Conservation (phyloP, 2,113 vertebrate genomes). For the Pluvianellus socialis region DNA sequence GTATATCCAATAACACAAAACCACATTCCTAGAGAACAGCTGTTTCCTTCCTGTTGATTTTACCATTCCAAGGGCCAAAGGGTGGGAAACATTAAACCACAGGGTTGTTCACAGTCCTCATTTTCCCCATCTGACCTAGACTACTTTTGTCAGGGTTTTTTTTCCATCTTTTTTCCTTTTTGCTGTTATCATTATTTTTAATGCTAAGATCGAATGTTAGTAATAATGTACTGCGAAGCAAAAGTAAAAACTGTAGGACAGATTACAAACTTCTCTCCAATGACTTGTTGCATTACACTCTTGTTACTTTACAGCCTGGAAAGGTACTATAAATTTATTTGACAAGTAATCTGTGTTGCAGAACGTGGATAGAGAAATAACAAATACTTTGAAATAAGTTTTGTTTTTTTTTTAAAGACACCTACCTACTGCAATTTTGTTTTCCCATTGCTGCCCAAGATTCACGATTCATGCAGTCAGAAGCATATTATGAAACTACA, state of each 20-base stretch:
- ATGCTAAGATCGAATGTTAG: not conserved
- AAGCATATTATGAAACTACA: constrained; percentile 12
- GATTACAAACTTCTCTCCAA: not conserved
- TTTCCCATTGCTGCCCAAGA: not conserved
- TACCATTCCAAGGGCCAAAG: not conserved
- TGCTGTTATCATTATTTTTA: not conserved
- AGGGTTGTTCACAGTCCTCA: not conserved
- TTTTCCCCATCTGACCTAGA: not conserved
- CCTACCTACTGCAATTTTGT: not conserved
- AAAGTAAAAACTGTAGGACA: not conserved
- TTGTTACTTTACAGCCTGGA: not conserved
- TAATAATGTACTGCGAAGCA: not conserved
- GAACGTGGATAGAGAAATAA: not conserved
- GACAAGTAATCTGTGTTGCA: not conserved
- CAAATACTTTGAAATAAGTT: not conserved
- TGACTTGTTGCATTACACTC: not conserved
- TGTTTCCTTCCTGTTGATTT: too few relatives aligned
- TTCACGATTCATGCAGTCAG: not conserved
- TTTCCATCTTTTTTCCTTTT: not conserved
- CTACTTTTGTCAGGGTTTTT: too few relatives aligned
- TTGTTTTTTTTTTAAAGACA: too few relatives aligned
- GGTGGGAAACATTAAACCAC: not conserved
- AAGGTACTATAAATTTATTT: not conserved
- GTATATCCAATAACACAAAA: not conserved
- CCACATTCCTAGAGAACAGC: not conserved